A percentile compares a stretch with the other conserved stretches of the same genome.
phyloP scores from a whole-genome alignment of 2,888 invertebrate genomes.

The Tortrix viridana region DNA sequence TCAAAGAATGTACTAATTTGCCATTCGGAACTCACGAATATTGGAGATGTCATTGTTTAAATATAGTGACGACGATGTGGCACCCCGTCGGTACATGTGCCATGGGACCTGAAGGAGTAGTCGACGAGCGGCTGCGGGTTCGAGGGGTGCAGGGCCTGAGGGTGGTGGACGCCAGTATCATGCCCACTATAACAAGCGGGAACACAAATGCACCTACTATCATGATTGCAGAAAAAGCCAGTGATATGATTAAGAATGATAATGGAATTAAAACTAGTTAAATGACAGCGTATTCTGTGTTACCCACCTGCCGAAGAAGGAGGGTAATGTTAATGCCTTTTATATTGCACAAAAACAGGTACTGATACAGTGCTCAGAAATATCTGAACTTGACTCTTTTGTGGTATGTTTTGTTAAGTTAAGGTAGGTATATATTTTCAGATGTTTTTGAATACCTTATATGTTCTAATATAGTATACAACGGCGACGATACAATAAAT shows the following conservation, averaged over 20 bases:
- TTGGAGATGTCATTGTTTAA: slow-evolving; percentile 24
- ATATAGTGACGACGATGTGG: slow-evolving; percentile 8
- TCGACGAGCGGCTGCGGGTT: slow-evolving; percentile 17
- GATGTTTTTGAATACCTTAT: too few relatives aligned
- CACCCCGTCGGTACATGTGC: slow-evolving; percentile 20
- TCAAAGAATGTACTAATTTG: too few relatives aligned
- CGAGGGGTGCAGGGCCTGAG: slow-evolving; percentile 8
- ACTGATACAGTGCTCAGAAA: too few relatives aligned
- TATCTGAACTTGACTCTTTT: too few relatives aligned
- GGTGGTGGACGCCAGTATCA: slow-evolving; percentile 22
- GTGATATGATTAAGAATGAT: slow-evolving; percentile 23
- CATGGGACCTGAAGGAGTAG: slow-evolving; percentile 16
- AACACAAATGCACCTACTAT: slow-evolving; percentile 26
- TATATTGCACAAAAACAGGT: too few relatives aligned
- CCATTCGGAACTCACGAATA: slow-evolving; percentile 13
- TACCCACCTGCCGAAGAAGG: too few relatives aligned
- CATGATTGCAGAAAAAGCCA: slow-evolving; percentile 26
- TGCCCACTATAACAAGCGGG: slow-evolving; percentile 21
- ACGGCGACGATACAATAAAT: too few relatives aligned
- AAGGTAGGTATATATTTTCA: too few relatives aligned
- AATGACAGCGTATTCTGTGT: too few relatives aligned
- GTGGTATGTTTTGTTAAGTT: too few relatives aligned
- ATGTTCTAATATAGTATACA: too few relatives aligned
- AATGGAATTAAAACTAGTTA: background rate
- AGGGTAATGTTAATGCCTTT: too few relatives aligned